Evolutionary conservation across 2,113 vertebrate species (phyloP).

Genomic region (Dipodomys stephensi): DNA sequence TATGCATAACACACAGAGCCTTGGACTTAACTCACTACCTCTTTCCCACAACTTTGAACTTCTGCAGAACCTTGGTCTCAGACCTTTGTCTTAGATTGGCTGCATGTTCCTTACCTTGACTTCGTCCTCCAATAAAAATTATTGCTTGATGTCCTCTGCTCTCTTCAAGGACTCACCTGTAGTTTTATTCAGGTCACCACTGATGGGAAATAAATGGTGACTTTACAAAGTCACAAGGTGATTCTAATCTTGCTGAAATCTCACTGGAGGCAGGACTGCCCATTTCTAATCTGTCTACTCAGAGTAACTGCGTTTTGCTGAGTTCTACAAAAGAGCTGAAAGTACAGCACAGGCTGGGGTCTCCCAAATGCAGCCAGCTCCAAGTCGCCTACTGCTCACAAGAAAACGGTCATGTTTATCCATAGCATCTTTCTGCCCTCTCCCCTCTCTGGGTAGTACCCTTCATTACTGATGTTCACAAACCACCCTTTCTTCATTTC

Average conservation of each 20-base stretch:
- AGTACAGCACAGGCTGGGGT: background rate
- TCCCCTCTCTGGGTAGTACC: background rate
- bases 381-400: background rate
- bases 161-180: background rate
- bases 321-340: background rate
- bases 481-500: background rate
- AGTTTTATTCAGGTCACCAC: background rate
- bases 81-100: background rate
- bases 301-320: background rate
- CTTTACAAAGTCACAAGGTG: background rate
- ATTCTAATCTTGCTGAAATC: background rate
- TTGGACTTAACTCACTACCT: background rate
- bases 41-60: background rate
- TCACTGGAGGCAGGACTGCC: background rate
- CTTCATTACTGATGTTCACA: background rate
- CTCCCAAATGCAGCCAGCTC: background rate
- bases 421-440: background rate
- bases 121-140: background rate
- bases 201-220: background rate
- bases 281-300: background rate
- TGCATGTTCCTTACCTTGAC: fast-evolving
- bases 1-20: background rate
- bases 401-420: background rate
- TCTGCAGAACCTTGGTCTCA: background rate
- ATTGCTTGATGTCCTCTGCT: background rate